Base-by-base conservation (phyloP, 2,888 invertebrate species). In the Ochlodes sylvanus region DNA sequence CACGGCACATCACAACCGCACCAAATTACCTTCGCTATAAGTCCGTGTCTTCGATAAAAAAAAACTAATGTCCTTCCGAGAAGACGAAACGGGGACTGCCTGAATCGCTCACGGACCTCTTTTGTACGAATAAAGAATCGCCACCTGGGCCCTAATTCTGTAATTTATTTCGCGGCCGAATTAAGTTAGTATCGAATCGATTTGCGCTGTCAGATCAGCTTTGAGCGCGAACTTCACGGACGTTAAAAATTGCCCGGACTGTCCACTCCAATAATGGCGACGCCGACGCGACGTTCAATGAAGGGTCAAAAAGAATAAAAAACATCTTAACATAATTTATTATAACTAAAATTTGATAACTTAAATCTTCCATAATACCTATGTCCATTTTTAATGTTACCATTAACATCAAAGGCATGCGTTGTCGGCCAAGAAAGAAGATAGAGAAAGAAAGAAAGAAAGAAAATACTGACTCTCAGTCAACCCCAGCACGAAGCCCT, bases 41-140 rank as follows among this genome's bases (percentile, higher is more conserved):
- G 50, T 52, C 60, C 63, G 60, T 57, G 69, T 64, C 57, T 69
- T 66, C 61, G 61, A 63, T 70, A 68, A 68, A 70, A 71, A 69
- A 68, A 73, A 70, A 69, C 27, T 66, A 72, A 68, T 42, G 50
- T 17, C 64, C 60, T 73, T 73, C 73, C 69, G 63, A 68, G 71
- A 71, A 70, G 57, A 68, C n/a, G 27, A 56, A 47, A 47, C 57
- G 34, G 34, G 38, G 34, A 34, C 27, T 38, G n/a, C 10, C 63
- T 54, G 63, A 38, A 64, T 57, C 17, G 57, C 42, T 47, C 56
- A 41, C 60, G 50, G 56, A 65, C 54, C 56, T 38, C 55, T 57
- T 34, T 41, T 63, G 15, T 50, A 52, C 27, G 47, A 42, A 62
- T 38, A 50, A 62, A 44, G 47, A 47, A 60, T 47, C 32, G 47